phyloP scores from a whole-genome alignment of 2,797 vertebrate species.

The Poeciliopsis infans region DNA sequence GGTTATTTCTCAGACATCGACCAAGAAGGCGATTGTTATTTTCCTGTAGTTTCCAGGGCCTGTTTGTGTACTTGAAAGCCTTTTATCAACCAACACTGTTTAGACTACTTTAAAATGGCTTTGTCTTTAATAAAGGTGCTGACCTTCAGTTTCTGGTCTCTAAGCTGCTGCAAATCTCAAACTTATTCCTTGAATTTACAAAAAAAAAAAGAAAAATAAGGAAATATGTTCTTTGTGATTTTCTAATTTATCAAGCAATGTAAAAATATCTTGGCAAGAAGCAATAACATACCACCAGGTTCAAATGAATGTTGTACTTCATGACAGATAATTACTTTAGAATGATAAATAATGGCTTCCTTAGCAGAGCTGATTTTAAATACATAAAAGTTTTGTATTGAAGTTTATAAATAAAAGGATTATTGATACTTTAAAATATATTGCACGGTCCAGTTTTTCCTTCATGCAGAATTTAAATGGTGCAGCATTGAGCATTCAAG shows the following conservation, averaged over 20 bases:
- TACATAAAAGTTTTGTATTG: background rate
- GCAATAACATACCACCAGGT: background rate
- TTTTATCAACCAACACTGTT: background rate
- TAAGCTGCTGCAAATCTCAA: background rate
- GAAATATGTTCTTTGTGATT: background rate
- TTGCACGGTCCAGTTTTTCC: background rate
- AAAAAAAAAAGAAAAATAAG: background rate
- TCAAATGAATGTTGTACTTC: background rate
- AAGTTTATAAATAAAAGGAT: background rate
- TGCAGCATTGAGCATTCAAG: background rate
- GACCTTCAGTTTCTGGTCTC: conserved; percentile 42
- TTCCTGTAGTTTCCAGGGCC: background rate
- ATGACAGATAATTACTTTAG: background rate
- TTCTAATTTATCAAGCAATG: background rate
- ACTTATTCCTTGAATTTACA: conserved; percentile 8
- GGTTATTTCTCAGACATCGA: conserved; percentile 33
- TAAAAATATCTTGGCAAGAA: background rate
- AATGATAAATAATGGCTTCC: background rate
- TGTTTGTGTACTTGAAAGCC: background rate
- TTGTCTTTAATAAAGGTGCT: conserved; percentile 15
- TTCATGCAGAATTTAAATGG: no score
- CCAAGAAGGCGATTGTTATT: background rate
- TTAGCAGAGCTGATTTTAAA: background rate
- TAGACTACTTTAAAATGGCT: background rate
- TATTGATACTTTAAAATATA: background rate